Base-by-base conservation (phyloP, 2,888 invertebrate genomes). In the Agriotes lineatus region DNA sequence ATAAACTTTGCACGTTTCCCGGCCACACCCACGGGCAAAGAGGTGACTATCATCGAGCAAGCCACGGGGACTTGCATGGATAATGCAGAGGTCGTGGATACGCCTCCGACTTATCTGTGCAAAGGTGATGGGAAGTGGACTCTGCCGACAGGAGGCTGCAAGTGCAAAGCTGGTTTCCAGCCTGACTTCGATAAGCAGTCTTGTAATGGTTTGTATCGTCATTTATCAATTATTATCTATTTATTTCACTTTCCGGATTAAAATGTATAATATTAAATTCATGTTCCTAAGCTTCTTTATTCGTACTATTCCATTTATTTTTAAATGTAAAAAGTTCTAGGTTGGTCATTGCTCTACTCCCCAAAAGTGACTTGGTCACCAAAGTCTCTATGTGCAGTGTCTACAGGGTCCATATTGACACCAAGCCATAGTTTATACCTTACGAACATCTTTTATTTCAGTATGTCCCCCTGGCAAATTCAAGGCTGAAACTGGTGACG, bases 81-180 rank as follows among this genome's bases (percentile, higher is more conserved):
- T 73, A 95, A 98, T 84, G 95, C 98, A 2, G 94, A 94, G 80
- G 86, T 90, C 2, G 83, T 84, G 1, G 82, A 85, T 35, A 83
- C 84, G 16, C 76, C 76, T 16, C 84, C 85, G 5, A 87, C 85
- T 7, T 89, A 87, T 78, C 84, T 92, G 57, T 93, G 93, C 84
- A 92, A 91, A 81, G 96, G 97, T 61, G 97, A 97, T 85, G 99
- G 98, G 7, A 96, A 95, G 81, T 99, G 98, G 98, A 96, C 96
- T 56, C 88, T 96, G 63, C 90, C 96, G 0, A 92, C 92, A 62
- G 97, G 97, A 0, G 94, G 95, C 1, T 99, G 98, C 85, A 94
- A 95, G 81, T 98, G 98, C 84, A 92, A 93, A 80, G 93, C 96
- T 44, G 98, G 97, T 0, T 97, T 91, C 86, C 95, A 97, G 81